Conservation (phyloP, 2,797 vertebrate species). For the Melopsittacus undulatus region DNA sequence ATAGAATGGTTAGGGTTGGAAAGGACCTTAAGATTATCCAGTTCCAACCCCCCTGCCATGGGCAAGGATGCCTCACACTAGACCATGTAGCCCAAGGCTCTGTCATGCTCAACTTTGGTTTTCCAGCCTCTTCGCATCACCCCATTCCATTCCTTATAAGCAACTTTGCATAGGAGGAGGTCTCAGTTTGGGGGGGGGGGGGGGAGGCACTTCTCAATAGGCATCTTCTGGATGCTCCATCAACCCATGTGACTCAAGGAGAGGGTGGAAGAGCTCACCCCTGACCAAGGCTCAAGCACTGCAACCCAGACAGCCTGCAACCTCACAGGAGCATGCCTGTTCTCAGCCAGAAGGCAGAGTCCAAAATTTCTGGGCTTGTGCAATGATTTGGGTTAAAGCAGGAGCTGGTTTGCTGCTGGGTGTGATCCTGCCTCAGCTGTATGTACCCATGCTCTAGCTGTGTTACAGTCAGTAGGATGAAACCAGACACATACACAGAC, state of each 20-base stretch:
- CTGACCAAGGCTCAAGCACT: not conserved
- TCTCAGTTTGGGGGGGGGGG: not conserved
- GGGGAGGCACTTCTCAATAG: not conserved
- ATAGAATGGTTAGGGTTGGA: not conserved
- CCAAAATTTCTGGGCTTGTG: not conserved
- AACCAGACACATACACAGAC: not conserved
- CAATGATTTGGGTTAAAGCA: not conserved
- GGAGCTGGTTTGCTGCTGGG: not conserved
- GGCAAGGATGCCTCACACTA: not conserved
- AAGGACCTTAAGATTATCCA: not conserved
- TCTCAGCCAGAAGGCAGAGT: not conserved
- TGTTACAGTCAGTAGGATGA: not conserved
- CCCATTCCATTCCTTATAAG: not conserved
- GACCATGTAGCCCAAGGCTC: not conserved
- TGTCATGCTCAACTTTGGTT: not conserved
- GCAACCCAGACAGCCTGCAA: not conserved
- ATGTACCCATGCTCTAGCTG: rapidly evolving
- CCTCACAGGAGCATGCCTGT: rapidly evolving
- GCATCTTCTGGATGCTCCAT: not conserved
- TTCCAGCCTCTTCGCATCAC: not conserved
- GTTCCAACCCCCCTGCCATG: not conserved
- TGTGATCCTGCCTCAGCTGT: not conserved
- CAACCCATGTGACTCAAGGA: rapidly evolving
- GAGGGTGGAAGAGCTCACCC: not conserved
- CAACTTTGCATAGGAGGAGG: not conserved